Evolutionary conservation across 1,140 invertebrate genomes (phyloP).

Genomic region (Temnothorax nylanderi): DNA sequence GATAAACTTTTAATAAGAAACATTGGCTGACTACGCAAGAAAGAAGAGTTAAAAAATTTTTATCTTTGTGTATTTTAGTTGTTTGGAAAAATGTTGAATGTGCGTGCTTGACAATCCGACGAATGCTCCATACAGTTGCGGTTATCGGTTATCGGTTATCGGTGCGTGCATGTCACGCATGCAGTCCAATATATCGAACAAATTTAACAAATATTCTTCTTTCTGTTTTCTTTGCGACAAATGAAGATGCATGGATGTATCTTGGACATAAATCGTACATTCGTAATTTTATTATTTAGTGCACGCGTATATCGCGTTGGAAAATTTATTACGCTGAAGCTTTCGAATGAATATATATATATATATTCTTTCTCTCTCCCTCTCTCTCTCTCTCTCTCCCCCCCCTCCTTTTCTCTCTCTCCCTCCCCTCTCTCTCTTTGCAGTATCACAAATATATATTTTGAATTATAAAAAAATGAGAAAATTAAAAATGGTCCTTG

Average conservation of each 20-base stretch:
- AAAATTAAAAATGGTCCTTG: neutral
- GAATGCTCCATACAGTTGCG: slow-evolving; percentile 39
- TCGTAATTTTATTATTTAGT: neutral
- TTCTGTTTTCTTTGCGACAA: slow-evolving; percentile 6
- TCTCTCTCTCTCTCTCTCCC: neutral
- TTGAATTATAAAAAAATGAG: neutral
- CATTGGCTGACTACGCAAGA: neutral
- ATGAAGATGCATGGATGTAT: neutral
- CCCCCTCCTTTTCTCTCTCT: neutral
- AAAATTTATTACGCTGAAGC: neutral
- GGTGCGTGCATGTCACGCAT: neutral
- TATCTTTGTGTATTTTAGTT: neutral
- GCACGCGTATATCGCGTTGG: neutral
- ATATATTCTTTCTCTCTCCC: neutral
- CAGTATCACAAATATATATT: neutral
- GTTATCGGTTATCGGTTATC: slow-evolving; percentile 65
- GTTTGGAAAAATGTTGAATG: neutral
- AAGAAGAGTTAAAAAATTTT: neutral
- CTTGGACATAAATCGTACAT: neutral
- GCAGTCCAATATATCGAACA: neutral
- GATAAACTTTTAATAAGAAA: slow-evolving; percentile 3
- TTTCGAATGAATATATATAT: neutral
- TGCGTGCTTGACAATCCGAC: slow-evolving; percentile 20
- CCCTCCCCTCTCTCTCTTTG: neutral
- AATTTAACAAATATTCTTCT: slow-evolving; percentile 56